phyloP scores from a whole-genome alignment of 2,888 invertebrate species.

The Drosophila borborema region DNA sequence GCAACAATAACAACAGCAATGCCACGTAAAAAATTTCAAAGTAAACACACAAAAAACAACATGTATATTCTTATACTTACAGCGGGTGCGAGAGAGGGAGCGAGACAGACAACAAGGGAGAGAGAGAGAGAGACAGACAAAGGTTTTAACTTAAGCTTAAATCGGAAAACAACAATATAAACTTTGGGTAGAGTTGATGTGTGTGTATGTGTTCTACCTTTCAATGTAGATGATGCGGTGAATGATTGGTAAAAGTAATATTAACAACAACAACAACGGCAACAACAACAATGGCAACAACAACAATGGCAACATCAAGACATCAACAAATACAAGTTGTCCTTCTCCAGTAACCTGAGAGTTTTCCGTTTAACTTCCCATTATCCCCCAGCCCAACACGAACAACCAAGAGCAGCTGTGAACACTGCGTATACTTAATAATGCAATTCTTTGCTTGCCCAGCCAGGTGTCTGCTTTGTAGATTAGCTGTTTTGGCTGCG shows the following conservation, averaged over 20 bases:
- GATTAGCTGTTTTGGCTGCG: not conserved
- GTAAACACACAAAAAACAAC: conserved; percentile 38
- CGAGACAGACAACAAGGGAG: not conserved
- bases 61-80: conserved; percentile 41
- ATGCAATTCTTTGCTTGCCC: not conserved
- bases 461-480: not conserved
- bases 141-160: conserved; percentile 41
- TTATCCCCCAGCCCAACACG: not conserved
- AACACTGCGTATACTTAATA: conserved; percentile 3
- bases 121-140: conserved; percentile 10
- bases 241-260: conserved; percentile 35
- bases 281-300: conserved; percentile 6
- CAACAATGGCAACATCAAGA: conserved; percentile 34
- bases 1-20: conserved; percentile 40
- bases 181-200: conserved; percentile 16
- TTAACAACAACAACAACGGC: conserved; percentile 27
- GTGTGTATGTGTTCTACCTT: conserved; percentile 4
- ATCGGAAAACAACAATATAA: conserved; percentile 46
- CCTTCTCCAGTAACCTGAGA: conserved; percentile 24
- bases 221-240: conserved; percentile 33
- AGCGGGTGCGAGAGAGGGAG: conserved; percentile 8
- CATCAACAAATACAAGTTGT: conserved; percentile 32
- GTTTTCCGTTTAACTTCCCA: conserved; percentile 15
- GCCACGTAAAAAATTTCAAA: conserved; percentile 43
- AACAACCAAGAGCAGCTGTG: not conserved